Base-by-base conservation (phyloP, 2,113 vertebrate species). In the Larimichthys polyactis region DNA sequence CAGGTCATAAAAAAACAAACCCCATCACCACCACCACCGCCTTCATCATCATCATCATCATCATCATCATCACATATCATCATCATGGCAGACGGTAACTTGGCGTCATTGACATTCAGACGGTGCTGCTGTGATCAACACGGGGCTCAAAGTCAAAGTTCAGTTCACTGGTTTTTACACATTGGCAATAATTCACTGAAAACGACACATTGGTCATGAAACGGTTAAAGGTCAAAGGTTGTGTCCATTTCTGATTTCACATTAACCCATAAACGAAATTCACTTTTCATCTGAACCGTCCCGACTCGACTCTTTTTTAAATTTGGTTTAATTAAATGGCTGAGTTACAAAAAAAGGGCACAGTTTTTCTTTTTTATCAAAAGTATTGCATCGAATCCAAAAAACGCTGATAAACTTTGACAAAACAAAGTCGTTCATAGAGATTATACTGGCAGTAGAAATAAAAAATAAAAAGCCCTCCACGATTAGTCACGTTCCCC, bases 371-470 rank as follows among this genome's bases (percentile, higher is more conserved):
- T 36, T 36, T 36, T 84, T 83, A 87, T 84, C 73, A 90, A 93
- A 92, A 91, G 84, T 89, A 91, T 90, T 90, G 84, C 89, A 88
- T 89, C 57, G 86, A 82, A 87, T 90, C 72, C 69, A 83, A 89
- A 44, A 89, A 44, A 89, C 79, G 83, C 63, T 52, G 83, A 86
- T 79, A 46, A 88, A 79, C n/a, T 59, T 64, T 71, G 57, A 81
- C 66, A 75, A 72, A 72, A 72, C 85, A 49, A 24, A 29, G 16
- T 22, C 20, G 51, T 64, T 73, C 52, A 69, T 63, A 12, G 27
- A 70, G 52, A 54, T 88, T 29, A 85, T 7, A 84, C 78, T 70
- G 63, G 75, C 73, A 90, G 75, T 86, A 78, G 55, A 86, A 87
- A 90, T 8, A 17, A 49, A 78, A 58, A 52, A 51, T 57, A 58